Evolutionary conservation across 2,888 invertebrate genomes (phyloP).

Genomic region (Acheta domesticus): DNA sequence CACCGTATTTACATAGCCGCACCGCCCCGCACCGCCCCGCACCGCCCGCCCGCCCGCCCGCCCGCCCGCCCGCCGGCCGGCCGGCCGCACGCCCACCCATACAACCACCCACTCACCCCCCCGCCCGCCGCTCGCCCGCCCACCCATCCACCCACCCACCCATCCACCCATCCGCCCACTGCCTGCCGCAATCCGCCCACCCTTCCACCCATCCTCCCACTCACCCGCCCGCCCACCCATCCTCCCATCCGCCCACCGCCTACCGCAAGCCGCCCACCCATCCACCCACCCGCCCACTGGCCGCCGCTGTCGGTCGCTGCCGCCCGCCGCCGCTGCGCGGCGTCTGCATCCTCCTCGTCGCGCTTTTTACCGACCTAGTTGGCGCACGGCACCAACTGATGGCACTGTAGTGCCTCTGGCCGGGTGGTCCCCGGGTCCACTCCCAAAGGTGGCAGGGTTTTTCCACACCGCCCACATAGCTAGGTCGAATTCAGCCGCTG

Average conservation of each 20-base stretch:
- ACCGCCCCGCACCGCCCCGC: background rate
- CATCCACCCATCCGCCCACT: background rate
- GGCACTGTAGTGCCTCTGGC: no score
- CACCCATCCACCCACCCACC: background rate
- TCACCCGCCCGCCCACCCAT: slow-evolving; percentile 26
- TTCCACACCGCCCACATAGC: no score
- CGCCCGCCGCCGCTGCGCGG: slow-evolving; percentile 23
- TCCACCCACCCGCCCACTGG: background rate
- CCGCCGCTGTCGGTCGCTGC: background rate
- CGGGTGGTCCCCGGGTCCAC: no score
- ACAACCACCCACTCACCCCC: slow-evolving; percentile 30
- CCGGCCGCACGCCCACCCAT: background rate
- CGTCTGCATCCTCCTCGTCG: background rate
- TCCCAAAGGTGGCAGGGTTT: no score
- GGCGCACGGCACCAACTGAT: no score
- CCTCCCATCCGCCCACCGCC: background rate
- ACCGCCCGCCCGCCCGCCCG: background rate
- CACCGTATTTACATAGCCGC: background rate
- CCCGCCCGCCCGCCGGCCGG: background rate
- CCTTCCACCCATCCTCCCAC: slow-evolving; percentile 25
- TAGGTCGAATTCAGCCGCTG: no score
- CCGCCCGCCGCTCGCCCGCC: slow-evolving; percentile 24
- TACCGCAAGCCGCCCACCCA: background rate
- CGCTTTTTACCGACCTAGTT: background rate
- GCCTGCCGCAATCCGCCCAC: background rate